Evolutionary conservation across 2,113 vertebrate genomes (phyloP), one percentile per base, ranked within the genome.

Genomic region (Cromileptes altivelis): DNA sequence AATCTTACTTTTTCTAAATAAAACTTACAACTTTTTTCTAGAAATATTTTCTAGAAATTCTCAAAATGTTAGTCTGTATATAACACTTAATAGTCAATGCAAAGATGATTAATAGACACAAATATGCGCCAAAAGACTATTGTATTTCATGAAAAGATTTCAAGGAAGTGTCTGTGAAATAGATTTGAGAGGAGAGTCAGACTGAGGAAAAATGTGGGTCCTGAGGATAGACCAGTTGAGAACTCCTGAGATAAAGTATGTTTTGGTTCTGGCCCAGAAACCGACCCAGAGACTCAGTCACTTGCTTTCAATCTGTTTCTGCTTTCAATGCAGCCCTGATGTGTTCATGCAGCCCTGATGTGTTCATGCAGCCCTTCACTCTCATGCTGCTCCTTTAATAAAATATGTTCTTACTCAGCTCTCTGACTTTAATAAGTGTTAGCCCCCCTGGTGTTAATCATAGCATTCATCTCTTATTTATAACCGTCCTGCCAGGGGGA

Each of bases 401-500:
- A 64, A 64, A 30, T 7, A 9, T 53, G 27, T 30, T 12, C 78
- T 55, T n/a, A 1, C 33, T 25, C 62, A 65, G 62, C 50, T 55
- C 60, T 19, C 30, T 13, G 1, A 10, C 55, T 82, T 42, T 30
- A 64, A 52, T 63, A 53, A 85, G 37, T 33, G 21, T 45, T 45
- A 30, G 42, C 25, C 47, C 23, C 55, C 56, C 23, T 0, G 4
- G 47, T 37, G 45, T 25, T 67, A 19, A 75, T 78, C 67, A n/a
- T 4, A n/a, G 30, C 30, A 6, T 45, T 81, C 25, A 37, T 71
- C 7, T 67, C 62, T 27, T 50, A 50, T 55, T 61, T 21, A 2
- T 70, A 2, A n/a, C 25, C 37, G 23, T 67, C n/a, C 0, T 27
- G 1, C 10, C 76, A 99, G 98, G 97, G 98, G 78, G 98, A 99